Evolutionary conservation across 2,888 invertebrate species (phyloP), one percentile per base, ranked within the genome.

Genomic region (Ischnura elegans): DNA sequence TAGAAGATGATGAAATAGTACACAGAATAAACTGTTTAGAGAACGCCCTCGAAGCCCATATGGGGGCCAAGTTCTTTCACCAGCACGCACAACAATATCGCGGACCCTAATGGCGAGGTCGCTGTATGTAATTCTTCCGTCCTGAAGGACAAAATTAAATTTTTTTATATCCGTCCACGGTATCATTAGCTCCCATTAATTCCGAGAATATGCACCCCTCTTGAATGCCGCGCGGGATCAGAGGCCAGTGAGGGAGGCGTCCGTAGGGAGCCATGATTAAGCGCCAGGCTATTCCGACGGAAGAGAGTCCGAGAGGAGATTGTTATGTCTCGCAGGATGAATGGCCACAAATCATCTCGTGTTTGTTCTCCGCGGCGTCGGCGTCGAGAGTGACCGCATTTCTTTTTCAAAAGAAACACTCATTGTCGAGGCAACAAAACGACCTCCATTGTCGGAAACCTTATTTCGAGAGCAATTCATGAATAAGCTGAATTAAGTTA

Each of bases 121-220:
- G 76, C 76, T 29, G 76, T 36, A 76, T 76, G 29, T 36, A 76
- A 36, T 25, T 76, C 29, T 25, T 19, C 19, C 4, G 51, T 51
- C 76, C 36, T 36, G 76, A 16, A n/a, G 76, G 29, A 76, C 76
- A 76, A 76, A 76, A 76, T 76, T 76, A 76, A n/a, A 66, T 66
- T 76, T 61, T 76, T 76, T 51, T 51, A 51, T 19, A 76, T 36
- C 36, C 25, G 10, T 29, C 36, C 5, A 29, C 36, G 76, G 36
- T 36, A 76, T 76, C 76, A 76, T 76, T 36, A 36, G 76, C 76
- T 36, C 29, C 76, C 76, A 76, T 76, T 76, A 76, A 76, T 76
- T 76, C 36, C 36, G 36, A 6, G 36, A 76, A 76, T 76, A 36
- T 25, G 76, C 76, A 36, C 76, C 10, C 29, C 36, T 36, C 76